A percentile compares a stretch with the other conserved stretches of the same genome.
These are phyloP conservation scores for Bombylius major DNA, from an alignment of 2,888 invertebrate genomes.

Conservation along the genomic window DNA sequence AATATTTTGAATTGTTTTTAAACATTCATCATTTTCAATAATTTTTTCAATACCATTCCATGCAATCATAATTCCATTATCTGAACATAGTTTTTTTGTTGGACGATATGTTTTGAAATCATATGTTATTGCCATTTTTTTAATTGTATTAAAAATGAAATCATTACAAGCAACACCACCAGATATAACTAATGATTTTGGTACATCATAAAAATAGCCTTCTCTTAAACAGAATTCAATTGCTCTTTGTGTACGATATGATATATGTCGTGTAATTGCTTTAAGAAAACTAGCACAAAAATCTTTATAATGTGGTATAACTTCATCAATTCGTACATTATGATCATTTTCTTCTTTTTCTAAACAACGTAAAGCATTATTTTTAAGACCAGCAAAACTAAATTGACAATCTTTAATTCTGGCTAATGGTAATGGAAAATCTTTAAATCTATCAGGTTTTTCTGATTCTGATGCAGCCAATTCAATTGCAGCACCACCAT, in stretches of 20 bases:
- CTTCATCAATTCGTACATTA: conserved; percentile 46
- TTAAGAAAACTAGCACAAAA: conserved; percentile 78
- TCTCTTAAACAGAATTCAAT: conserved; percentile 55
- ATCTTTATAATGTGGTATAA: conserved; percentile 64
- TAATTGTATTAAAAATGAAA: conserved; percentile 58
- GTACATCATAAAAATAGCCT: conserved; percentile 47
- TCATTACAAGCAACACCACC: conserved; percentile 95
- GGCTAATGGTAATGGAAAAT: conserved; percentile 53
- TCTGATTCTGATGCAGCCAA: conserved; percentile 54
- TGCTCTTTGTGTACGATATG: conserved; percentile 70
- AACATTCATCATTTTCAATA: neutral
- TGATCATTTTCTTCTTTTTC: conserved; percentile 43
- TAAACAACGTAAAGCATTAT: conserved; percentile 44
- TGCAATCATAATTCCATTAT: conserved; percentile 98
- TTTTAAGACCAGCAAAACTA: conserved; percentile 76
- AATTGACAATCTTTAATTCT: conserved; percentile 71
- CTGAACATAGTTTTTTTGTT: conserved; percentile 78
- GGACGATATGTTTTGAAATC: conserved; percentile 60
- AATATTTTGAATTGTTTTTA: conserved; percentile 22
- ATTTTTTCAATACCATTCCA: conserved; percentile 88
- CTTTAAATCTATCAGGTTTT: conserved; percentile 46
- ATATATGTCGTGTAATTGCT: conserved; percentile 62
- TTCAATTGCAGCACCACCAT: conserved; percentile 82
- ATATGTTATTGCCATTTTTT: conserved; percentile 50
- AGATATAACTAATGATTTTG: conserved; percentile 59